phyloP scores from a whole-genome alignment of 1,140 invertebrate species.

The Harpegnathos saltator region DNA sequence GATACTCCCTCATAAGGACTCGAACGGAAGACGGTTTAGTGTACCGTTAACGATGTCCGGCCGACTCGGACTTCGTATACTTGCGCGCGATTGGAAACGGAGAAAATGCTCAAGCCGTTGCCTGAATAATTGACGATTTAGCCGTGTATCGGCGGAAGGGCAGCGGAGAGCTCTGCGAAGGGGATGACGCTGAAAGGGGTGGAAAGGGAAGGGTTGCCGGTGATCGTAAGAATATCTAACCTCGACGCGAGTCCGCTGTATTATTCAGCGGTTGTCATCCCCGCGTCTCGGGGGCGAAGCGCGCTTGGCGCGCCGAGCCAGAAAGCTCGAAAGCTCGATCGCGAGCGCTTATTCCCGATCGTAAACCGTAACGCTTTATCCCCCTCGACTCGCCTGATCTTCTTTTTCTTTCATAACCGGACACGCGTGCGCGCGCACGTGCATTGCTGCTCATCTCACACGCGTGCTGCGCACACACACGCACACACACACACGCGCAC shows the following conservation, averaged over 20 bases:
- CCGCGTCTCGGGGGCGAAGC: slow-evolving; percentile 69
- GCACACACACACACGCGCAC: neutral
- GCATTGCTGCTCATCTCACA: no score
- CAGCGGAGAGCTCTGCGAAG: no score
- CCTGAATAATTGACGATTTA: slow-evolving; percentile 82
- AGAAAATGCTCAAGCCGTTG: slow-evolving; percentile 76
- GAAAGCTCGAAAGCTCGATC: slow-evolving; percentile 77
- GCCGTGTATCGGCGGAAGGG: slow-evolving; percentile 76
- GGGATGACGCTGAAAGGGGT: no score
- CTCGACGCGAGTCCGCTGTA: slow-evolving; percentile 77
- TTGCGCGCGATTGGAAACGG: slow-evolving; percentile 78
- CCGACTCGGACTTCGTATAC: slow-evolving; percentile 60
- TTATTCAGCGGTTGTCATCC: slow-evolving; percentile 83
- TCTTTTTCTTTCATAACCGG: slow-evolving; percentile 52
- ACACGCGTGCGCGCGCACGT: slow-evolving; percentile 3
- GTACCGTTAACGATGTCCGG: slow-evolving; percentile 52
- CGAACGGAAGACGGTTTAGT: slow-evolving; percentile 44
- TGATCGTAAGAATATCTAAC: slow-evolving; percentile 83
- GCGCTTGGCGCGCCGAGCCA: slow-evolving; percentile 62
- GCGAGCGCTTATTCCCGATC: slow-evolving; percentile 71
- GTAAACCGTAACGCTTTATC: slow-evolving; percentile 51
- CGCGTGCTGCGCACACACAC: neutral
- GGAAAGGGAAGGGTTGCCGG: slow-evolving; percentile 76
- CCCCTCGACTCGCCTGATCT: slow-evolving; percentile 52
- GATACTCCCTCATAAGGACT: slow-evolving; percentile 9